Conservation (phyloP, 2,797 vertebrate genomes). For the Anableps anableps region DNA sequence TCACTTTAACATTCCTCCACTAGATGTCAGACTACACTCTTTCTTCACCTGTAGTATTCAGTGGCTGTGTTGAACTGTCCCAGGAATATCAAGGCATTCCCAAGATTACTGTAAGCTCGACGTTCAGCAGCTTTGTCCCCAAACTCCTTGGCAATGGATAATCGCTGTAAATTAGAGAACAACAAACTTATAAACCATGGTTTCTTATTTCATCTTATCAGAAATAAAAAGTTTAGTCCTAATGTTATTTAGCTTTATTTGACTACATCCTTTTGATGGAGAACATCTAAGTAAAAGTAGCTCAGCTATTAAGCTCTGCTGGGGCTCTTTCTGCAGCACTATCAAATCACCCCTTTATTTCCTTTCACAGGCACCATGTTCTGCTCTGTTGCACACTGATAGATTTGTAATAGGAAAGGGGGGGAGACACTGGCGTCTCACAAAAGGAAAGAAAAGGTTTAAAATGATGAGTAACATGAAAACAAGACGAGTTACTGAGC, state of each 20-base stretch:
- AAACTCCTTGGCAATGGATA: conserved; percentile 98
- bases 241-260: neutral
- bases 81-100: conserved; percentile 95
- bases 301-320: conserved; percentile 2
- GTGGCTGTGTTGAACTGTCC: conserved; percentile 92
- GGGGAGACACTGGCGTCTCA: conserved; percentile 20
- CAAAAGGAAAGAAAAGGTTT: conserved; percentile 32
- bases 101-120: conserved; percentile 96
- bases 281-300: neutral
- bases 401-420: conserved; percentile 26
- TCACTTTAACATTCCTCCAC: conserved; percentile 53
- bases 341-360: conserved; percentile 43
- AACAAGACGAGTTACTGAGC: conserved; percentile 24
- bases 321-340: conserved; percentile 3
- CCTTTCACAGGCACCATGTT: conserved; percentile 17
- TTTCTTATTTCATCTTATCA: neutral
- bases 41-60: conserved; percentile 93
- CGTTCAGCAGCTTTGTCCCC: conserved; percentile 96
- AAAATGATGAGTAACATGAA: conserved; percentile 39
- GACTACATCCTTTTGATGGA: neutral
- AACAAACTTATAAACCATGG: neutral
- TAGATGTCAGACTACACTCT: conserved; percentile 68
- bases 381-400: conserved; percentile 21
- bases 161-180: conserved; percentile 81
- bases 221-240: neutral